phyloP scores from a whole-genome alignment of 2,113 vertebrate genomes.

The Hippocampus mohnikei region DNA sequence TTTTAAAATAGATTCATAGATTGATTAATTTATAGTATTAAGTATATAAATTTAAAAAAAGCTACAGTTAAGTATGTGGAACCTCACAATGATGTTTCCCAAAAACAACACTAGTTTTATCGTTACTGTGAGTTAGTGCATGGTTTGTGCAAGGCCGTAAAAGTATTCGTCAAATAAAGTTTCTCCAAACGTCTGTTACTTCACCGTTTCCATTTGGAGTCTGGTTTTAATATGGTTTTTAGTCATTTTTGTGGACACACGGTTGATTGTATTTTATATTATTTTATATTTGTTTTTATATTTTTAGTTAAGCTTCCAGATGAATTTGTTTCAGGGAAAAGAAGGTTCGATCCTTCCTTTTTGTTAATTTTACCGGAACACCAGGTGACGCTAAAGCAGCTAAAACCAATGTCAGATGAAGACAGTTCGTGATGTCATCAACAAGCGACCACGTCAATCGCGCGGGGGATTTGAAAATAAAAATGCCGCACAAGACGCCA shows the following conservation, averaged over 20 bases:
- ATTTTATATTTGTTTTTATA: neutral
- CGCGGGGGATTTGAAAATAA: slow-evolving; percentile 2
- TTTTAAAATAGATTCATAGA: too few relatives aligned
- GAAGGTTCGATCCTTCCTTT: neutral
- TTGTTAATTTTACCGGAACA: neutral
- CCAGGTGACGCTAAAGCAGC: neutral
- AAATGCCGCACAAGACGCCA: neutral
- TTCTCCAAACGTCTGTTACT: too few relatives aligned
- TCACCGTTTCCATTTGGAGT: too few relatives aligned
- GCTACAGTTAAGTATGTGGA: too few relatives aligned
- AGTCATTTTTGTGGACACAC: neutral
- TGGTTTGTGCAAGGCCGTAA: too few relatives aligned
- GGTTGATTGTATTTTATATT: neutral
- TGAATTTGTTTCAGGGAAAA: too few relatives aligned
- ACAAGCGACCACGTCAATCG: neutral
- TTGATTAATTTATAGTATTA: neutral
- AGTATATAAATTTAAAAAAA: neutral
- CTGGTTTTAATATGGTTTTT: neutral
- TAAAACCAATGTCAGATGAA: neutral
- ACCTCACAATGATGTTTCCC: too few relatives aligned
- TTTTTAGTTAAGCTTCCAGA: neutral
- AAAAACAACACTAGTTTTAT: too few relatives aligned
- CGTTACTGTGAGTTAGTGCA: too few relatives aligned
- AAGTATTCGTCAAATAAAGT: too few relatives aligned
- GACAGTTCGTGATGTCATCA: neutral